A percentile compares a stretch with the other conserved stretches of the same genome.
Evolutionary conservation across 2,888 invertebrate species (phyloP).

Genomic region (Caenorhabditis afra): DNA sequence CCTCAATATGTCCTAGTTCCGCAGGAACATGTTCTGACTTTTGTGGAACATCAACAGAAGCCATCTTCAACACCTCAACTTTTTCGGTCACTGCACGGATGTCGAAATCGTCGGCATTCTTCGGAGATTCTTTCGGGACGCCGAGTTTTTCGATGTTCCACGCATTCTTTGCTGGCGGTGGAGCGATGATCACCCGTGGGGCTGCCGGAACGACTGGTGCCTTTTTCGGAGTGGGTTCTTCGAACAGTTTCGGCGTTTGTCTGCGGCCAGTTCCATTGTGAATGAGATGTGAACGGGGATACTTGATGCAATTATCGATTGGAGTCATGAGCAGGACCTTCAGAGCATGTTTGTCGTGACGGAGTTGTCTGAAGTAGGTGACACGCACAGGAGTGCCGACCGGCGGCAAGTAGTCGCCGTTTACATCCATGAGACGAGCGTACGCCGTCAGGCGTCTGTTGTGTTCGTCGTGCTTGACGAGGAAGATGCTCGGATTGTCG

Average conservation of each 20-base stretch:
- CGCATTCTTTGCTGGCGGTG: slow-evolving; percentile 29
- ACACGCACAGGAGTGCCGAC: slow-evolving; percentile 41
- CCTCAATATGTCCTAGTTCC: too few relatives aligned
- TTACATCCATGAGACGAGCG: slow-evolving; percentile 68
- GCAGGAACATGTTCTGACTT: too few relatives aligned
- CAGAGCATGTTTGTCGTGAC: slow-evolving; percentile 67
- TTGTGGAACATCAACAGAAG: too few relatives aligned
- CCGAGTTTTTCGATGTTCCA: slow-evolving; percentile 40
- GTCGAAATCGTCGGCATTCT: neutral
- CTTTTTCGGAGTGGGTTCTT: slow-evolving; percentile 32
- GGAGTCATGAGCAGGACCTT: slow-evolving; percentile 67
- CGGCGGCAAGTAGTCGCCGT: slow-evolving; percentile 60
- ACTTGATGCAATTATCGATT: slow-evolving; percentile 50
- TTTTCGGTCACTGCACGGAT: slow-evolving; percentile 22
- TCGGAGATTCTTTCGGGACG: neutral
- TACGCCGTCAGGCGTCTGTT: slow-evolving; percentile 59
- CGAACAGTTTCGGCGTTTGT: slow-evolving; percentile 4
- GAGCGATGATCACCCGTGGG: slow-evolving; percentile 8
- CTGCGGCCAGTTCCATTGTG: slow-evolving; percentile 37
- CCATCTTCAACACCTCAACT: too few relatives aligned
- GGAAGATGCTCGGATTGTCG: slow-evolving; percentile 39
- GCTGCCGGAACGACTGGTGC: neutral
- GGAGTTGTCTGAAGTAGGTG: slow-evolving; percentile 55
- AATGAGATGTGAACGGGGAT: slow-evolving; percentile 47
- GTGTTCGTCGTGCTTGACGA: slow-evolving; percentile 9